Evolutionary conservation across 2,888 invertebrate genomes (phyloP).

Genomic region (Chaitophorus viminalis): DNA sequence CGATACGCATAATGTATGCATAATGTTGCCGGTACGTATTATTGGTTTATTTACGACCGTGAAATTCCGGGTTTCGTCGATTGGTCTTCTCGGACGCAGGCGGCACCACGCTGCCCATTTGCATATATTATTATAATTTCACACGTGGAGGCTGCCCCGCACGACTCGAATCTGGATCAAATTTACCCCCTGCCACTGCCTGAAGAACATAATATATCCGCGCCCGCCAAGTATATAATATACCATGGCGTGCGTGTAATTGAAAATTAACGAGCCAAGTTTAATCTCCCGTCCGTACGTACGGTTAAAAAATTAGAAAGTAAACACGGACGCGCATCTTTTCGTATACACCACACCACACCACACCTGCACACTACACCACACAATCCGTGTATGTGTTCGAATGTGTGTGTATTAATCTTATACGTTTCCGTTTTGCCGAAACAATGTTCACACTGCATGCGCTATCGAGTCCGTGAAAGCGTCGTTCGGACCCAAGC

Average conservation of each 20-base stretch:
- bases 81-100: background rate
- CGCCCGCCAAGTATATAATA: background rate
- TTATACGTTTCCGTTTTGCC: conserved; percentile 57
- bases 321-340: conserved; percentile 57
- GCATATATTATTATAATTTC: background rate
- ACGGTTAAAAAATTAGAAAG: conserved; percentile 52
- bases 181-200: background rate
- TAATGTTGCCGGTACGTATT: background rate
- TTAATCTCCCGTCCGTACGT: conserved; percentile 48
- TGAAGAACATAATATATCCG: background rate
- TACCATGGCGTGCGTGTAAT: conserved; percentile 18
- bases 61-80: background rate
- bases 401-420: conserved; percentile 26
- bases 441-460: conserved; percentile 32
- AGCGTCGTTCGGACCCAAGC: conserved; percentile 13
- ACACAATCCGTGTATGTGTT: background rate
- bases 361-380: background rate
- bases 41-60: background rate
- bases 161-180: background rate
- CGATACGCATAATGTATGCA: background rate
- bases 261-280: conserved; percentile 53
- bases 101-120: background rate
- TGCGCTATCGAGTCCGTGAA: conserved; percentile 32
- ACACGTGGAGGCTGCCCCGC: background rate
- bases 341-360: background rate